These are phyloP conservation scores for Cavia aperea DNA, from an alignment of 2,113 vertebrate genomes.

Conservation along the genomic window DNA sequence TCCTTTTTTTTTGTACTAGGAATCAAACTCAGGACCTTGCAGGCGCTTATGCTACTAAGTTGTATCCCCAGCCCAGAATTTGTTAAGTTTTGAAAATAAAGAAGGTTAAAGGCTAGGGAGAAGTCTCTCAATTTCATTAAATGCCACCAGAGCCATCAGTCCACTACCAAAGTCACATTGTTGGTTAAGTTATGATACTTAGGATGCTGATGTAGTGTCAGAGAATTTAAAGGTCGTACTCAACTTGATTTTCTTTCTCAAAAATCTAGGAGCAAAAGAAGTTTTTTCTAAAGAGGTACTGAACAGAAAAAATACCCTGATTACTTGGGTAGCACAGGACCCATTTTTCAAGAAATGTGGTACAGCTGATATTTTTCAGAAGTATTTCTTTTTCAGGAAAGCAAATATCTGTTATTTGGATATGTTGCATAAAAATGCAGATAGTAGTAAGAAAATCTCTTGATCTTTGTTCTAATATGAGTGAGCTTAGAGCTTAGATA, in stretches of 20 bases:
- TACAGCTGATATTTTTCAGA: not conserved
- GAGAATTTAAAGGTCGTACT: conserved; percentile 39
- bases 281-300: not conserved
- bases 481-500: not conserved
- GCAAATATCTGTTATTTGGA: not conserved
- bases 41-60: too few relatives aligned
- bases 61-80: too few relatives aligned
- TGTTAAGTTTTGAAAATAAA: not conserved
- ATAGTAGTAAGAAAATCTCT: not conserved
- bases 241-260: not conserved
- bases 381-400: not conserved
- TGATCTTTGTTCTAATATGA: not conserved
- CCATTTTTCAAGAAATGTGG: not conserved
- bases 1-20: too few relatives aligned
- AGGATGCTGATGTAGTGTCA: not conserved
- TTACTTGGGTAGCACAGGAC: not conserved
- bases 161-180: not conserved
- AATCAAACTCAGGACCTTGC: too few relatives aligned
- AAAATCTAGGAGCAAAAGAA: not conserved
- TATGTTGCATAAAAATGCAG: not conserved
- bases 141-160: not conserved
- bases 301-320: not conserved
- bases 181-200: not conserved
- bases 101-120: not conserved
- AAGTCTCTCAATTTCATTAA: not conserved